Percentiles rank a stretch among this genome's conserved stretches.
Evolutionary conservation across 2,797 vertebrate genomes (phyloP).

Genomic region (Oryzias dopingdopingensis): DNA sequence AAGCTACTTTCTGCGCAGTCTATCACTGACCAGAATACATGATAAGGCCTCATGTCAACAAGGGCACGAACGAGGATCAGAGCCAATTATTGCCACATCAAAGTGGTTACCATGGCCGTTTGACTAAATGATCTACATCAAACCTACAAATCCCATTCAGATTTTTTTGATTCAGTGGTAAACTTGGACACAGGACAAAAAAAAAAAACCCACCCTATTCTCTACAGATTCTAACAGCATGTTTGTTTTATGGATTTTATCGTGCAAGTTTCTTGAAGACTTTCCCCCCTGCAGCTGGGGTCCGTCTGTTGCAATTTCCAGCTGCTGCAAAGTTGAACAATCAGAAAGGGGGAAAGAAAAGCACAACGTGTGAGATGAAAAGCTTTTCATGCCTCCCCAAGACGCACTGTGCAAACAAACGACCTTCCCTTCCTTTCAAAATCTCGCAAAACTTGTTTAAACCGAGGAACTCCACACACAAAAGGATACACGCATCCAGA

Average conservation of each 20-base stretch:
- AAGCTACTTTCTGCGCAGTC: constrained; percentile 80
- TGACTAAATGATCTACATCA: constrained; percentile 81
- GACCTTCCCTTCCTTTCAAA: constrained; percentile 33
- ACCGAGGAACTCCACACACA: constrained; percentile 41
- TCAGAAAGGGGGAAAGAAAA: constrained; percentile 49
- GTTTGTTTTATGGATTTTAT: constrained; percentile 50
- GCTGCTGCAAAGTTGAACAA: constrained; percentile 64
- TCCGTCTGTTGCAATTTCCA: constrained; percentile 64
- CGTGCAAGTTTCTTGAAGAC: constrained; percentile 52
- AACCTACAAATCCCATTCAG: constrained; percentile 81
- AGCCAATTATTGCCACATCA: constrained; percentile 84
- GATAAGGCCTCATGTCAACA: constrained; percentile 87
- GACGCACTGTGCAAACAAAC: constrained; percentile 63
- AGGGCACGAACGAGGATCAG: constrained; percentile 83
- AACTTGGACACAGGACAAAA: constrained; percentile 41
- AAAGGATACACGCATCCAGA: constrained; percentile 38
- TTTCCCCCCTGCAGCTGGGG: constrained; percentile 60
- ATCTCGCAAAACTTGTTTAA: constrained; percentile 53
- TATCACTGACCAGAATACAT: constrained; percentile 86
- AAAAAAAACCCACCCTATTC: constrained; percentile 22
- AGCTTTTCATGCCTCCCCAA: constrained; percentile 55
- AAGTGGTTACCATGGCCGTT: constrained; percentile 86
- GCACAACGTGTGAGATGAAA: constrained; percentile 62
- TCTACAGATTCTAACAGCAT: constrained; percentile 11
- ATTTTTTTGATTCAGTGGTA: constrained; percentile 83